phyloP scores from a whole-genome alignment of 2,888 invertebrate genomes.

The Troides aeacus region DNA sequence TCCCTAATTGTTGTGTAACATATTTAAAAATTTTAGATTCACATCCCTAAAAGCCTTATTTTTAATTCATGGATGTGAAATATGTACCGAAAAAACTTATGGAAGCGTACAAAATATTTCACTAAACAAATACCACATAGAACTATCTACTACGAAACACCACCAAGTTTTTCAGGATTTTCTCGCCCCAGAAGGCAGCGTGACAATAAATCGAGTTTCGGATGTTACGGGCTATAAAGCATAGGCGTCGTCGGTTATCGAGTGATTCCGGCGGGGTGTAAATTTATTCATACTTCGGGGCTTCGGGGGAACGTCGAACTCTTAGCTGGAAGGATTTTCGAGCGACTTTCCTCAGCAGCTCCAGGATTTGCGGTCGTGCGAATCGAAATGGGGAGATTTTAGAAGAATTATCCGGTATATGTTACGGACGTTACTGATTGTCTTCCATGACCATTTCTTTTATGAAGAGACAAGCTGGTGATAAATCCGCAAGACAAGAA shows the following conservation, averaged over 20 bases:
- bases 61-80: background rate
- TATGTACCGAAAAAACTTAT: background rate
- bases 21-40: too few relatives aligned
- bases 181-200: slow-evolving; percentile 55
- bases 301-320: slow-evolving; percentile 60
- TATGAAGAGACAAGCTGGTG: background rate
- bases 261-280: slow-evolving; percentile 70
- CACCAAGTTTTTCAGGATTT: slow-evolving; percentile 43
- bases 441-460: too few relatives aligned
- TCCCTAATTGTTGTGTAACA: too few relatives aligned
- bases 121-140: background rate
- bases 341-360: slow-evolving; percentile 67
- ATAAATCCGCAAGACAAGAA: too few relatives aligned
- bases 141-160: slow-evolving; percentile 8
- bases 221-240: slow-evolving; percentile 79
- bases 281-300: slow-evolving; percentile 72
- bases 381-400: slow-evolving; percentile 31
- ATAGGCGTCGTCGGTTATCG: slow-evolving; percentile 76
- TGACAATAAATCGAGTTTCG: slow-evolving; percentile 76
- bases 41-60: too few relatives aligned
- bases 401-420: slow-evolving; percentile 26
- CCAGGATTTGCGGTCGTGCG: slow-evolving; percentile 46
- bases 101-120: slow-evolving; percentile 11
- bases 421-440: background rate
- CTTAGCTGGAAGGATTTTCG: slow-evolving; percentile 71